These are phyloP conservation scores for Volucella inanis DNA, from an alignment of 2,888 invertebrate genomes.

Conservation along the genomic window DNA sequence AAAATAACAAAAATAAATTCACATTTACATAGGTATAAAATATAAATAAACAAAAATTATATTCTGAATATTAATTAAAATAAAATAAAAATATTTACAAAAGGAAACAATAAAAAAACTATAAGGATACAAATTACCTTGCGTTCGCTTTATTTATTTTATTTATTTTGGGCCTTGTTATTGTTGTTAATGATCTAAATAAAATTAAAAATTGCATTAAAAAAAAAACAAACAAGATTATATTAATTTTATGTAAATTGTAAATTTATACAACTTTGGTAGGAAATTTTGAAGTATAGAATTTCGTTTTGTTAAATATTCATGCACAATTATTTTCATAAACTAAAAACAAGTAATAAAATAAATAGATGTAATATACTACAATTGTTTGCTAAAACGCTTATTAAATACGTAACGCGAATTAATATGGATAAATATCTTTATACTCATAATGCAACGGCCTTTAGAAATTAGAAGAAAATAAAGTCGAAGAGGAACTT, in stretches of 20 bases:
- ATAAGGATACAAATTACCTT: conserved; percentile 44
- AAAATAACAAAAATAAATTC: conserved; percentile 28
- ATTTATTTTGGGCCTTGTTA: conserved; percentile 59
- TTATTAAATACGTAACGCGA: background rate
- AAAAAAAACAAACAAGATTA: conserved; percentile 1
- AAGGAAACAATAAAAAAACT: conserved; percentile 34
- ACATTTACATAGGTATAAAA: conserved; percentile 46
- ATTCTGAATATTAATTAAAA: conserved; percentile 29
- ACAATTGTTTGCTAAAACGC: background rate
- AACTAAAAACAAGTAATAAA: background rate
- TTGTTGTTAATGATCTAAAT: conserved; percentile 21
- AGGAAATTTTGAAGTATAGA: conserved; percentile 28
- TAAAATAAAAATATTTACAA: conserved; percentile 9
- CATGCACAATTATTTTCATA: conserved; percentile 44
- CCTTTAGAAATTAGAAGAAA: conserved; percentile 2
- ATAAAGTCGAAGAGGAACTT: no score
- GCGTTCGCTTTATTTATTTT: conserved; percentile 55
- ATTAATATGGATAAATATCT: background rate
- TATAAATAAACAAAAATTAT: conserved; percentile 27
- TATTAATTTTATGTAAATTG: conserved; percentile 24
- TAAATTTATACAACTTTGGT: conserved; percentile 38
- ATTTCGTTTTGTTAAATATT: conserved; percentile 22
- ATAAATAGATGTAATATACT: background rate
- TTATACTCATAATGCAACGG: background rate
- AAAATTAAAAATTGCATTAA: conserved; percentile 24